These are phyloP conservation scores for Centruroides vittatus DNA, from an alignment of 1,140 invertebrate species.

Conservation along the genomic window DNA sequence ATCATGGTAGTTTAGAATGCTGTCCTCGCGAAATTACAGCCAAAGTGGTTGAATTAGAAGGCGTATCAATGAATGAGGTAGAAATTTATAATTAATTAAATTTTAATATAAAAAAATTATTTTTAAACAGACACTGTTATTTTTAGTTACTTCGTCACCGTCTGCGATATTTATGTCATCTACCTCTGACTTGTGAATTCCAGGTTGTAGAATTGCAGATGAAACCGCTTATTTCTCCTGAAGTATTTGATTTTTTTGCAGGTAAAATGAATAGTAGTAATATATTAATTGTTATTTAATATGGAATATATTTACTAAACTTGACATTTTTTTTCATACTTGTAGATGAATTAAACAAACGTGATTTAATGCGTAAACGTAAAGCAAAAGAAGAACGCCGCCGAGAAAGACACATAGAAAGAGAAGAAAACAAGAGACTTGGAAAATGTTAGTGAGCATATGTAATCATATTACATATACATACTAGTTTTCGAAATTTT, in stretches of 20 bases:
- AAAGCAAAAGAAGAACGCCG: conserved; percentile 50
- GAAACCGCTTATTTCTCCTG: not conserved
- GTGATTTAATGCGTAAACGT: conserved; percentile 43
- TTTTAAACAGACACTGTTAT: not conserved
- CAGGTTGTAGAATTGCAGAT: conserved; percentile 70
- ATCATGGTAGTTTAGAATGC: conserved; percentile 64
- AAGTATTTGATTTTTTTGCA: conserved; percentile 4
- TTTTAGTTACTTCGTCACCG: conserved; percentile 35
- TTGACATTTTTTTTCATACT: not conserved
- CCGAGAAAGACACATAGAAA: conserved; percentile 50
- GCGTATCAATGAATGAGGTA: conserved; percentile 65
- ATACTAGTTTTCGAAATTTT: no score
- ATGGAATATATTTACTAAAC: no score
- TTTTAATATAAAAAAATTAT: conserved; percentile 17
- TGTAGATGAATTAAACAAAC: conserved; percentile 44
- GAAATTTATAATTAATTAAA: not conserved
- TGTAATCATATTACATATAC: no score
- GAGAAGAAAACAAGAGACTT: conserved; percentile 51
- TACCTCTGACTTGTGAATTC: conserved; percentile 79
- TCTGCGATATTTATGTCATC: conserved; percentile 67
- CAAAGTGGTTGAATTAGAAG: conserved; percentile 58
- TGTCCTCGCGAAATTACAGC: conserved; percentile 52
- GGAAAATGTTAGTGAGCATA: conserved; percentile 30
- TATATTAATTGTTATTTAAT: not conserved
- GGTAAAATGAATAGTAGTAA: not conserved